phyloP scores from a whole-genome alignment of 1,140 invertebrate species.

The Amyelois transitella region DNA sequence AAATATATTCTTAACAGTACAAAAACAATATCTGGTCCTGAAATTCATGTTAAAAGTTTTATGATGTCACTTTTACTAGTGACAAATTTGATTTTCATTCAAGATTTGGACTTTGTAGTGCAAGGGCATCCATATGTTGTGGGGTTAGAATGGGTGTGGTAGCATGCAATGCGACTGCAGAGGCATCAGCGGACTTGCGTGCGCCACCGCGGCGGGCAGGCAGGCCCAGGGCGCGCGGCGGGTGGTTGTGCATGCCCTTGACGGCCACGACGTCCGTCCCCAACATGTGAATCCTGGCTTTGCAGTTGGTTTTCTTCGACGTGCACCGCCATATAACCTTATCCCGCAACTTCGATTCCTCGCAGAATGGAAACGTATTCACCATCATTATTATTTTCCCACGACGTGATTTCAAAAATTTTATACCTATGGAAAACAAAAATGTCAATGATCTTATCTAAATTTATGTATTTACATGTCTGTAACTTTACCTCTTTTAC shows the following conservation, averaged over 20 bases:
- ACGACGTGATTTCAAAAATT: slow-evolving; percentile 69
- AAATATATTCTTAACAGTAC: background rate
- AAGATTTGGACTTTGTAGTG: slow-evolving; percentile 18
- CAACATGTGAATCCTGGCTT: slow-evolving; percentile 69
- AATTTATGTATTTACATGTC: too few species aligned
- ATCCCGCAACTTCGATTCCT: slow-evolving; percentile 69
- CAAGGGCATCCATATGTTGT: slow-evolving; percentile 14
- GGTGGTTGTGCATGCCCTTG: slow-evolving; percentile 71
- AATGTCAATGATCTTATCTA: slow-evolving; percentile 34
- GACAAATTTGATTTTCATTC: slow-evolving; percentile 7
- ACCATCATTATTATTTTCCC: slow-evolving; percentile 74
- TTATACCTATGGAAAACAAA: slow-evolving; percentile 62
- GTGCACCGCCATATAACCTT: slow-evolving; percentile 74
- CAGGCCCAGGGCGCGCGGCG: slow-evolving; percentile 39
- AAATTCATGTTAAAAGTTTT: slow-evolving; percentile 2
- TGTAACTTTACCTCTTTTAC: too few species aligned
- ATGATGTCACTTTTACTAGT: background rate
- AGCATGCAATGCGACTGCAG: background rate
- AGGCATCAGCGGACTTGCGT: slow-evolving; percentile 11
- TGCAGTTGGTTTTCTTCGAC: slow-evolving; percentile 72
- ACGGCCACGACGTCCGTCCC: slow-evolving; percentile 67
- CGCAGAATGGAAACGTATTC: slow-evolving; percentile 73
- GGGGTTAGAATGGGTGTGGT: slow-evolving; percentile 5
- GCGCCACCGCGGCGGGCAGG: slow-evolving; percentile 18
- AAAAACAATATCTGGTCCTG: background rate